These are phyloP conservation scores for Anarhynchus alexandrinus DNA, from an alignment of 2,113 vertebrate genomes.

Conservation along the genomic window DNA sequence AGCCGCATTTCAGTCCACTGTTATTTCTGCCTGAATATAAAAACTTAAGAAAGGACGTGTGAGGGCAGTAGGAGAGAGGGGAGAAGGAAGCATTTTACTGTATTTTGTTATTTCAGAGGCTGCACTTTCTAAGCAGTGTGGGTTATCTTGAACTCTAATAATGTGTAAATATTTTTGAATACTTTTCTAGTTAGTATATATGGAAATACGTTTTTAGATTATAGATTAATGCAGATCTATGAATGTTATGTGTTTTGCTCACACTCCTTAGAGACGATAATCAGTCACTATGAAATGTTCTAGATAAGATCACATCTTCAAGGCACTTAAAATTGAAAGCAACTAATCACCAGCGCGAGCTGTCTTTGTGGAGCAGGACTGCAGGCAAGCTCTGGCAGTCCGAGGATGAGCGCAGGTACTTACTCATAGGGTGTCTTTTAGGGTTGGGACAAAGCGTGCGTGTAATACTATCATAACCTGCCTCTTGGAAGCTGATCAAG, in stretches of 20 bases:
- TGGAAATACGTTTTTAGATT: neutral
- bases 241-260: neutral
- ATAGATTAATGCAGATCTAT: neutral
- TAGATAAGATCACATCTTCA: neutral
- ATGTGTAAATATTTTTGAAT: neutral
- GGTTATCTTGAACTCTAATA: neutral
- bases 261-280: neutral
- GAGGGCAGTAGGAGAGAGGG: neutral
- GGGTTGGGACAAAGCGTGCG: neutral
- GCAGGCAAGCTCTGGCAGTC: neutral
- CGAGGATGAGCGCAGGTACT: neutral
- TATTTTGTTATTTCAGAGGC: neutral
- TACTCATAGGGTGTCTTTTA: neutral
- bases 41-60: neutral
- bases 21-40: neutral
- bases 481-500: neutral
- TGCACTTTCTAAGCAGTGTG: neutral
- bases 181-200: neutral
- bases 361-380: neutral
- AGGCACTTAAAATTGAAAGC: neutral
- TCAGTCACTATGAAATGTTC: neutral
- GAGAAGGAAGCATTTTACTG: neutral
- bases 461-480: neutral
- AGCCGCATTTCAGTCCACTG: neutral
- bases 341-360: neutral